Conservation (phyloP, 2,888 invertebrate species). For the Euplexia lucipara region DNA sequence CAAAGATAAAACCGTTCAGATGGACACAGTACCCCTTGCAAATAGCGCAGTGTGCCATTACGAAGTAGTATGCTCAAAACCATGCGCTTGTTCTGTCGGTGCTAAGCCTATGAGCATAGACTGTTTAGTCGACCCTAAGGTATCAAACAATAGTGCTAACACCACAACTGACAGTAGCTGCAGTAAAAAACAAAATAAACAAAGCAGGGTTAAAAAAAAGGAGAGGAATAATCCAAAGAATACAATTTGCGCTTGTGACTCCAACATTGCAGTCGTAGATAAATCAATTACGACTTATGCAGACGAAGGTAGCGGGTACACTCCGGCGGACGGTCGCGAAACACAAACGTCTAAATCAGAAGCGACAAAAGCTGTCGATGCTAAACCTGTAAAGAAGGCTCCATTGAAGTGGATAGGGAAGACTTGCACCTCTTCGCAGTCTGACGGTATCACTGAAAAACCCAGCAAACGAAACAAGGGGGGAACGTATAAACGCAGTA, state of each 20-base stretch:
- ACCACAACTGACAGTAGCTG: constrained; percentile 14
- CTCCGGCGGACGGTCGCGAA: constrained; percentile 53
- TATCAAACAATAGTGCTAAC: constrained; percentile 2
- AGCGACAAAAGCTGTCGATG: not conserved
- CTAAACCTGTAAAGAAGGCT: not conserved
- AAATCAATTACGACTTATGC: constrained; percentile 72
- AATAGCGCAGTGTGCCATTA: constrained; percentile 54
- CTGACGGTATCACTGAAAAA: not conserved
- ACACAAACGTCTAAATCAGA: constrained; percentile 60
- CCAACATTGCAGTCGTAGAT: constrained; percentile 54
- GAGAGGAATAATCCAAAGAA: constrained; percentile 29
- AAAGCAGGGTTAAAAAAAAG: constrained; percentile 12
- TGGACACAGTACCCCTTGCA: constrained; percentile 60
- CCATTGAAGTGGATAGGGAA: not conserved
- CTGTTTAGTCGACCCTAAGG: constrained; percentile 46
- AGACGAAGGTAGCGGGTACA: constrained; percentile 66
- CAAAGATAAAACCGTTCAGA: constrained; percentile 70
- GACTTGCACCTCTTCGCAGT: constrained; percentile 2
- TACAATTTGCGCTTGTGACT: constrained; percentile 57
- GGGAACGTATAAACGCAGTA: not conserved
- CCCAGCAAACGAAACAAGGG: not conserved
- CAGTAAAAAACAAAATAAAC: constrained; percentile 34
- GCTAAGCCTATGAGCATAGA: constrained; percentile 48
- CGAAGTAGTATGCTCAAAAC: constrained; percentile 62
- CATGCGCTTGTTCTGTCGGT: constrained; percentile 64